Evolutionary conservation across 2,113 vertebrate genomes (phyloP).

Genomic region (Rattus norvegicus): DNA sequence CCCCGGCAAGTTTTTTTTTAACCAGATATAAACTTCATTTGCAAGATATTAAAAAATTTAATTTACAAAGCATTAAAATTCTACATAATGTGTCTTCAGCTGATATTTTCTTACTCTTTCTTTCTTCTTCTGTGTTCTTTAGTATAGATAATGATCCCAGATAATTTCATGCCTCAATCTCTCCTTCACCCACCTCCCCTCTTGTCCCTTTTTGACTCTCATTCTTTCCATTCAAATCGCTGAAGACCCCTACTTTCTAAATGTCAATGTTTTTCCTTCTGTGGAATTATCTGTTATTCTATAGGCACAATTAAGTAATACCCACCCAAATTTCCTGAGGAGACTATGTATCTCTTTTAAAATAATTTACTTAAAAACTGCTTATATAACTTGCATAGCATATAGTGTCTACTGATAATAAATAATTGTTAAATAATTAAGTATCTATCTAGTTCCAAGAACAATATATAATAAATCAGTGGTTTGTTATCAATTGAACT

Average conservation of each 20-base stretch:
- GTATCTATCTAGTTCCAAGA: neutral
- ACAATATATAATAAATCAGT: neutral
- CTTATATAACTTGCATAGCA: neutral
- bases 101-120: neutral
- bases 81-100: neutral
- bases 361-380: too few relatives aligned
- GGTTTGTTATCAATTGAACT: neutral
- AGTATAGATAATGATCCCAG: neutral
- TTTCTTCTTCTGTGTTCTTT: neutral
- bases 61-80: neutral
- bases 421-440: neutral
- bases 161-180: neutral
- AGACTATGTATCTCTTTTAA: neutral
- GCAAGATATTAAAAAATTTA: neutral
- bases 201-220: neutral
- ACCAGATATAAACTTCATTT: neutral
- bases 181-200: neutral
- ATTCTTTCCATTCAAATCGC: too few relatives aligned
- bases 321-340: neutral
- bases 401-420: neutral
- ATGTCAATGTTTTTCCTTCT: neutral
- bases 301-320: neutral
- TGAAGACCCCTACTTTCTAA: neutral
- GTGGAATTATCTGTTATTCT: neutral
- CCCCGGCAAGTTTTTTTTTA: neutral